Evolutionary conservation across 2,797 vertebrate genomes (phyloP).

Genomic region (Etheostoma perlongum): DNA sequence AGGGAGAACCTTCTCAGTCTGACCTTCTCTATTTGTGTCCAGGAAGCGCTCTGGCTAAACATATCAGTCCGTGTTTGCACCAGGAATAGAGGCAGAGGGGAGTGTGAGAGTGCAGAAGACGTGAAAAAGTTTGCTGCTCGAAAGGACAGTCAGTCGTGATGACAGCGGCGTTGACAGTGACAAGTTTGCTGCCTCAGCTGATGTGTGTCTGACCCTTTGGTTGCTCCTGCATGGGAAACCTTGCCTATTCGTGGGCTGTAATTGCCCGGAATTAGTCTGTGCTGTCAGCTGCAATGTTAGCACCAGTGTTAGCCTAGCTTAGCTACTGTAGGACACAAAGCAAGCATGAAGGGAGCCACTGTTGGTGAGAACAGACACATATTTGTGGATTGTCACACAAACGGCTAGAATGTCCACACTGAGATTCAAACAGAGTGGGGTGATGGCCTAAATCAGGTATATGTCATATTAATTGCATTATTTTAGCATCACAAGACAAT

Average conservation of each 20-base stretch:
- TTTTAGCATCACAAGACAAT: slow-evolving; percentile 15
- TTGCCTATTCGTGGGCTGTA: slow-evolving; percentile 49
- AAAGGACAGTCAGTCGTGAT: slow-evolving; percentile 57
- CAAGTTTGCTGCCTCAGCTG: slow-evolving; percentile 67
- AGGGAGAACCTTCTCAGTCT: slow-evolving; percentile 50
- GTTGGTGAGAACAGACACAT: background rate
- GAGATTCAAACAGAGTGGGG: slow-evolving; percentile 11
- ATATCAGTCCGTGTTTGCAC: slow-evolving; percentile 66
- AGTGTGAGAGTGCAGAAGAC: slow-evolving; percentile 29
- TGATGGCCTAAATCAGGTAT: slow-evolving; percentile 3
- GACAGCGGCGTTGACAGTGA: slow-evolving; percentile 60
- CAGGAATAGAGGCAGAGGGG: slow-evolving; percentile 65
- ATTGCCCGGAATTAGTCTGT: slow-evolving; percentile 43
- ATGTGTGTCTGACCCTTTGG: slow-evolving; percentile 61
- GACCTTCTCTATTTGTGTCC: slow-evolving; percentile 78
- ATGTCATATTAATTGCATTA: slow-evolving; percentile 7
- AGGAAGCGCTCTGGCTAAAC: slow-evolving; percentile 68
- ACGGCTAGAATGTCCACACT: background rate
- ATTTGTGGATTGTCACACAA: background rate
- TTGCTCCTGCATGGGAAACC: slow-evolving; percentile 49
- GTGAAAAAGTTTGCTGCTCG: slow-evolving; percentile 48
- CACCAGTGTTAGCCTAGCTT: slow-evolving; percentile 12
- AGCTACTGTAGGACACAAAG: slow-evolving; percentile 14
- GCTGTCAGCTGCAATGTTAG: slow-evolving; percentile 40
- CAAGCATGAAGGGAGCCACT: slow-evolving; percentile 5